Evolutionary conservation across 2,113 vertebrate species (phyloP), one percentile per base, ranked within the genome.

Genomic region (Strigops habroptila): DNA sequence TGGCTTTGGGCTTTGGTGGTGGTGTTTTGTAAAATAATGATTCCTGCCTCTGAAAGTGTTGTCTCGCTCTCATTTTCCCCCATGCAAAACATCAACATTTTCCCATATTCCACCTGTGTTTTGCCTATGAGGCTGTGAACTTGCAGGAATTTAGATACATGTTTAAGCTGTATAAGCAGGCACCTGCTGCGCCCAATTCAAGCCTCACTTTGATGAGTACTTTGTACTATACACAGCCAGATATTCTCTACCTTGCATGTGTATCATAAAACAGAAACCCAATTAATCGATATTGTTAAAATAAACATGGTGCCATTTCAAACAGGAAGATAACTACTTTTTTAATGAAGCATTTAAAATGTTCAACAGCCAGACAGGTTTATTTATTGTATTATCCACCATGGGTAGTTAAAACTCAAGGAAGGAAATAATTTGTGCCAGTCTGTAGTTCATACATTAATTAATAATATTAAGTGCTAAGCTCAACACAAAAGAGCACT

Each of bases 221-320:
- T 95, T 21, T 87, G 43, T 57, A 64, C 10, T n/a, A 22, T 7
- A 41, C 24, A 63, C 79, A 51, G 33, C 35, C 57, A 95, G 53
- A 79, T 63, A 81, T 48, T 65, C 70, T 85, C 62, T 70, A 68
- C 75, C 37, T 76, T 95, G 70, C 83, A 77, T 79, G 97, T 67
- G 49, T 62, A 94, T 69, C 84, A 91, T 92, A 94, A 89, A 95
- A 86, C 48, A 95, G 53, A 74, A 69, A 88, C 76, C 53, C 88
- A 87, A 91, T 65, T 62, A 74, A 95, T 97, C 88, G 69, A 94
- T 94, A 94, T 59, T 90, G 67, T 62, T 77, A 96, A 95, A 80
- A 88, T 70, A 96, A 96, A 93, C 49, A 69, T 19, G 11, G 37
- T 75, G 39, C 24, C 70, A 57, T 85, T 82, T 90, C 62, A 94